Base-by-base conservation (phyloP, 2,113 vertebrate species). In the Pachyramphus minor region DNA sequence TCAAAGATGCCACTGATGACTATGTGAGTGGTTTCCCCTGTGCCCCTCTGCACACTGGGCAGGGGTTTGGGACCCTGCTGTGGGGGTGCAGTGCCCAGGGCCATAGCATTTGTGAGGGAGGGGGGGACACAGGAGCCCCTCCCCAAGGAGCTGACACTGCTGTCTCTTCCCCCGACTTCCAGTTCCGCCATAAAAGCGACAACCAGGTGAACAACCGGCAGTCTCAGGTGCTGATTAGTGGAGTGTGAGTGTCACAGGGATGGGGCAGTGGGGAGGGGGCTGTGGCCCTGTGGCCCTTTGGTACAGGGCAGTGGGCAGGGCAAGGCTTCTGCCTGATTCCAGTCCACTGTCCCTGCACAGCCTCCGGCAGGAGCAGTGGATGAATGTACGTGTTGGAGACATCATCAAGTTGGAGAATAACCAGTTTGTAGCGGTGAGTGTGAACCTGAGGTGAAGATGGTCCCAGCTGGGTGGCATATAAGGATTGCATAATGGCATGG, bases 171-270 rank as follows among this genome's bases (percentile, higher is more conserved):
- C 31, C 47, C 58, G 17, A 10, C 52, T 18, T 60, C 44, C 93
- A 99, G 99, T 99, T 99, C 97, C 99, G 99, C 96, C 99, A 99
- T 96, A 99, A 98, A 97, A 99, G 99, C 2, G 99, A 99, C 97
- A 99, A 99, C 97, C 99, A 99, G 97, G 99, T 99, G 97, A 99
- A 99, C 98, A 99, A 98, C 95, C 98, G 99, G 4, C 99, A 99
- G 98, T 99, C 99, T 98, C 99, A 99, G 98, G 98, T 99, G 97
- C 99, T 99, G 96, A 98, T 99, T 91, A 82, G 95, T 59, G 99
- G 99, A 96, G 98, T 87, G 99, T 99, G 97, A 99, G 99, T 99
- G 69, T 94, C 96, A 0, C 0, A 1, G 63, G 85, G 60, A 14
- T 5, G 23, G 30, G 23, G 8, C 5, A 37, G 55, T 23, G 4